Base-by-base conservation (phyloP, 2,113 vertebrate species). In the Pycnonotus jocosus region DNA sequence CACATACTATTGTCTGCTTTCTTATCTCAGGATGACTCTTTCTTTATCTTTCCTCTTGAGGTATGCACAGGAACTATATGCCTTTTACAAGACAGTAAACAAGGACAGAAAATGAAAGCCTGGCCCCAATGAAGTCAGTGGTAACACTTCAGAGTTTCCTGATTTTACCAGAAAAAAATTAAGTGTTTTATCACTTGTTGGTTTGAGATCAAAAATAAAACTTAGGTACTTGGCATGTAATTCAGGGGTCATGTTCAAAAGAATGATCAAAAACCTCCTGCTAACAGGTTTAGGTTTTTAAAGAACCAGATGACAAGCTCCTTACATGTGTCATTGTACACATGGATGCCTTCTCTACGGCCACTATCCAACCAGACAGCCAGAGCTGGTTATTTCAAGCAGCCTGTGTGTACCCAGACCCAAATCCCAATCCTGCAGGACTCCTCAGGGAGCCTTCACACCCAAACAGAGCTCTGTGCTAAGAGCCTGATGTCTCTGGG, bases 31-130 rank as follows among this genome's bases (percentile, higher is more conserved):
- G 18, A 83, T 8, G 35, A 78, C 53, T 74, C 69, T 62, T 58
- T 53, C 54, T 89, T 93, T 88, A 88, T 94, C 56, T 77, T 90
- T 94, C n/a, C 82, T 96, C 88, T 81, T 76, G 60, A 96, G 69
- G 35, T 66, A 95, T 73, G 56, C 1, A 0, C 38, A 90, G 88
- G 72, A 95, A 48, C 64, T 88, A 61, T 83, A 71, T 73, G 73
- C 38, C 72, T 95, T 93, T 81, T 88, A 62, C 31, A 78, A 56
- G 48, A 62, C 28, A 71, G 51, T 86, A 92, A 94, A 86, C 31
- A 86, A 88, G 74, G 71, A 73, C 60, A 94, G 64, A 94, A 86
- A 83, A 93, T 33, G n/a, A 88, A 96, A 96, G 72, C 21, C 28
- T 69, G 40, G 88, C 18, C n/a, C 13, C 40, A 78, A 12, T 35